Base-by-base conservation (phyloP, 2,888 invertebrate genomes). In the Cancer borealis region DNA sequence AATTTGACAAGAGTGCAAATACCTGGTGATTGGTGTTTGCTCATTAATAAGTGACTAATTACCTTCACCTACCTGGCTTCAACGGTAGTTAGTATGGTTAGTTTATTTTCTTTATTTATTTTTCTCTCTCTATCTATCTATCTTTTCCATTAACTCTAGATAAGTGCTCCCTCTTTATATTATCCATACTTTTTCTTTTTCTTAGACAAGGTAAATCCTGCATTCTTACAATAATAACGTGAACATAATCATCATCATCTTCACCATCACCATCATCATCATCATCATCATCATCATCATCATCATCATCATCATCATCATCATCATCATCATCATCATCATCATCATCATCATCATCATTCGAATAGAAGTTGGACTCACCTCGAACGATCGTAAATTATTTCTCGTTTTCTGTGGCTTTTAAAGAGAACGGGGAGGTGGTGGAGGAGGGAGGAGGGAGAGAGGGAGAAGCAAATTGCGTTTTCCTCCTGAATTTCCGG, bases 91-190 rank as follows among this genome's bases (percentile, higher is more conserved):
- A 39, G 39, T 2, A 39, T 39, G 39, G 39, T 39, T 39, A 39
- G 39, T 39, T 39, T 39, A 2, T 39, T 39, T 39, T n/a, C 49
- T 49, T 8, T 49, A 4, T 49, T 8, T 49, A 6, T 54, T 17
- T 54, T 14, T 10, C 54, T 54, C 54, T 54, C 54, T 54, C 54
- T 54, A 10, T 54, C 54, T 54, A 10, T 54, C 54, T 54, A 10
- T 54, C 54, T 54, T n/a, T 66, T 66, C 66, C 66, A 66, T 66
- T 66, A 66, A 66, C 66, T n/a, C 66, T 66, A 66, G 66, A 21
- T 66, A 66, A 66, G n/a, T 66, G 66, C 4, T n/a, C 21, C 6
- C 66, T 66, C 66, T 66, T 66, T 66, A 66, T n/a, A 66, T 66
- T 66, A 5, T 66, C 66, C 21, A 3, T 66, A 21, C 60, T 14